phyloP scores from a whole-genome alignment of 2,888 invertebrate species.

The Ommatoiulus sabulosus region DNA sequence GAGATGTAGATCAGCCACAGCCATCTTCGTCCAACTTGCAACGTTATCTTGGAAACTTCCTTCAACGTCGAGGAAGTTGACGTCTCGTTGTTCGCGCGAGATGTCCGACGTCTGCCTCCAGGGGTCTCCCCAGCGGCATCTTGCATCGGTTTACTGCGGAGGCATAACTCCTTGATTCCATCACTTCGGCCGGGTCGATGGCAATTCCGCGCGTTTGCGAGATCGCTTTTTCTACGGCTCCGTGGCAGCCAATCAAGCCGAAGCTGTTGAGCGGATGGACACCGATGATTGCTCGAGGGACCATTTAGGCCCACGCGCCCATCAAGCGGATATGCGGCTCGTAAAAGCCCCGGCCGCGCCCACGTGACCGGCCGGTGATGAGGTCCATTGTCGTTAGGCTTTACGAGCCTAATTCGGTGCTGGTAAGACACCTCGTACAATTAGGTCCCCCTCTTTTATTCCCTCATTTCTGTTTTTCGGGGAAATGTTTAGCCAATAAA shows the following conservation, averaged over 20 bases:
- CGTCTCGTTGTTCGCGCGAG: neutral
- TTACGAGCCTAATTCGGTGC: slow-evolving; percentile 51
- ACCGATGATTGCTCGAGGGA: slow-evolving; percentile 46
- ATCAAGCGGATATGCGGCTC: slow-evolving; percentile 7
- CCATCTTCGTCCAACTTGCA: neutral
- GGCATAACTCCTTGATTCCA: slow-evolving; percentile 36
- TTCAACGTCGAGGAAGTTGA: neutral
- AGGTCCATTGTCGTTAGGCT: slow-evolving; percentile 51
- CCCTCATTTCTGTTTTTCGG: slow-evolving; percentile 12
- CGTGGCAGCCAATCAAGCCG: slow-evolving; percentile 37
- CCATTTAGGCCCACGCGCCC: slow-evolving; percentile 50
- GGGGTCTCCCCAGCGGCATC: neutral
- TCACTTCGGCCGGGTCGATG: slow-evolving; percentile 41
- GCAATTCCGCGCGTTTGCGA: neutral
- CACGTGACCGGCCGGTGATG: slow-evolving; percentile 23
- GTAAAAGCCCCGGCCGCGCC: slow-evolving; percentile 18
- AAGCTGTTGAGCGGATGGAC: slow-evolving; percentile 45
- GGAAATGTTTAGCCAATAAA: neutral
- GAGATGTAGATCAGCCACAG: neutral
- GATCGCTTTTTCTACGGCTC: slow-evolving; percentile 44
- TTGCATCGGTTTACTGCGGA: neutral
- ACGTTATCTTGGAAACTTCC: neutral
- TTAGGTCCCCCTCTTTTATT: slow-evolving; percentile 43
- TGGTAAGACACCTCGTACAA: slow-evolving; percentile 53
- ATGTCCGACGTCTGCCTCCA: neutral